phyloP scores from a whole-genome alignment of 2,113 vertebrate genomes.

The Phylloscopus trochilus region DNA sequence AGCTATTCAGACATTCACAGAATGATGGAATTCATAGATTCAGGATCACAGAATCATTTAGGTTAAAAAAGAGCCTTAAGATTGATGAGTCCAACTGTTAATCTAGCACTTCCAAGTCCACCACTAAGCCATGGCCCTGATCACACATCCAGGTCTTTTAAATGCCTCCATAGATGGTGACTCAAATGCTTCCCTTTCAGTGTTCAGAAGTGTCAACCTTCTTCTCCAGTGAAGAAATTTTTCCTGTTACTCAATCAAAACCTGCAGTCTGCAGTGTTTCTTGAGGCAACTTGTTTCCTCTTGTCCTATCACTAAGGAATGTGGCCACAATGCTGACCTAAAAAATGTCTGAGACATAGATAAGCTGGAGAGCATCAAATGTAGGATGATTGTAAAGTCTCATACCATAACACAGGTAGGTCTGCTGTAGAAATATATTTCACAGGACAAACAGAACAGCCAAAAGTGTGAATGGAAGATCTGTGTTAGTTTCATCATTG shows the following conservation, averaged over 20 bases:
- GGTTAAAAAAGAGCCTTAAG: neutral
- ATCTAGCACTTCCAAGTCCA: neutral
- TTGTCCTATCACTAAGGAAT: neutral
- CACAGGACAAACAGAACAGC: neutral
- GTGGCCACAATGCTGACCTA: neutral
- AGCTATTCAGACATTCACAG: neutral
- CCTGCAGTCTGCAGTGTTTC: neutral
- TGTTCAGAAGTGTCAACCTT: neutral
- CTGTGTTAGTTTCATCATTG: neutral
- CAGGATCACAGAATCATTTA: neutral
- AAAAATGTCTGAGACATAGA: neutral
- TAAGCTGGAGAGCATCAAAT: neutral
- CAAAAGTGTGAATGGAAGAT: neutral
- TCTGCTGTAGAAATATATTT: neutral
- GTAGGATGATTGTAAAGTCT: neutral
- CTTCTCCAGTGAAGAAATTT: neutral
- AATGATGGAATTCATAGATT: neutral
- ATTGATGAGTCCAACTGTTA: neutral
- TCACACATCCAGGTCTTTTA: neutral
- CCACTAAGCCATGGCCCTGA: neutral
- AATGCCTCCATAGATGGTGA: neutral
- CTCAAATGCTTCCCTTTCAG: neutral
- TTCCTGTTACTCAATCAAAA: neutral
- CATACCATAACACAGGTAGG: too few species aligned
- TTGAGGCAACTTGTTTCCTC: neutral